Base-by-base conservation (phyloP, 2,888 invertebrate species). In the Pseudococcus jackbeardsleyi region DNA sequence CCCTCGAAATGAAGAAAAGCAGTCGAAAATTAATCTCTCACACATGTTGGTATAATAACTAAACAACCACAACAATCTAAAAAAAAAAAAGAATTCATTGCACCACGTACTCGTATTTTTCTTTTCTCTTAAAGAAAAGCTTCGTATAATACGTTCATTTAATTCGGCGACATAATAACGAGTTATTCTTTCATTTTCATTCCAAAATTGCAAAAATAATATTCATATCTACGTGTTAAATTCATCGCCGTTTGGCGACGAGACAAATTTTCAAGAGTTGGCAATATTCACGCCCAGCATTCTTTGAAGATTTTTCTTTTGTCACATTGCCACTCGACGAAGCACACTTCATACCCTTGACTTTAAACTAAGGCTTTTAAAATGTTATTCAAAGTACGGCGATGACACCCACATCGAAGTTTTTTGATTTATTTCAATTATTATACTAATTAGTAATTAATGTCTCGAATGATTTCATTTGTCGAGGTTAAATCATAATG, bases 301-400 rank as follows among this genome's bases (percentile, higher is more conserved):
- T 82, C 79, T 46, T 82, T 46, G 79, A 46, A 46, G 79, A 82
- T 82, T 82, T 82, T 82, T 82, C 79, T 82, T 82, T 46, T 82
- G 79, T 82, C 79, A 82, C 79, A 46, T 46, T 82, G 79, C 79
- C 79, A 82, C 79, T 42, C 46, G 19, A 19, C 79, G 33, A 33
- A 82, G 79, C 79, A 82, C 79, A 46, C 79, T 46, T 46, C 19
- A 46, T 82, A 82, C 79, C 79, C 79, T 82, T 82, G 79, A 82
- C 79, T 82, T 82, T 82, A 46, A 77, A 82, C 79, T 82, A 82
- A 82, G 79, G 79, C 79, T 82, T 42, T 82, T 82, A 82, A 82
- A 82, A 46, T 82, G 39, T 82, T 82, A 82, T 46, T 82, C 79
- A 82, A 82, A 82, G 42, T 82, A 46, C 33, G 26, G 79, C 19